Conservation (phyloP, 2,888 invertebrate species). For the Drosophila eohydei region DNA sequence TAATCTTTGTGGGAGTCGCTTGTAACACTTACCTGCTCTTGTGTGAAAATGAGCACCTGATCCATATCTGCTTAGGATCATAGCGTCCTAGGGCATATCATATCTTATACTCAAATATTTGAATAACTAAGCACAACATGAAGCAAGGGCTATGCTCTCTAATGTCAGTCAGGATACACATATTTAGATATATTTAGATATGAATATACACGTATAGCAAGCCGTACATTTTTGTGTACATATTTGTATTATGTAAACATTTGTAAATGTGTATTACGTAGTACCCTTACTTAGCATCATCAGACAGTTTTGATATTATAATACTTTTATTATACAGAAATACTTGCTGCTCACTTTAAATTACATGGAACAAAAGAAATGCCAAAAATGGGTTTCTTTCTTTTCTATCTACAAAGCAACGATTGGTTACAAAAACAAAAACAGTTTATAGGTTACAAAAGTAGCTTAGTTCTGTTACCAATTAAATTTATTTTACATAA, state of each 20-base stretch:
- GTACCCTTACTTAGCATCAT: constrained; percentile 10
- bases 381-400: background rate
- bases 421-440: background rate
- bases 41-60: constrained; percentile 48
- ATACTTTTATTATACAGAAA: constrained; percentile 24
- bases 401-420: background rate
- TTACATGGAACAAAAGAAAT: constrained; percentile 33
- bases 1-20: constrained; percentile 46
- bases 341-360: constrained; percentile 28
- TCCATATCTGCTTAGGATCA: constrained; percentile 76
- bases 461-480: constrained; percentile 56
- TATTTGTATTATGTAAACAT: constrained; percentile 27
- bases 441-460: constrained; percentile 9
- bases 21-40: constrained; percentile 12
- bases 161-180: constrained; percentile 1
- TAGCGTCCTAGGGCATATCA: constrained; percentile 74
- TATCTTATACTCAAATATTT: constrained; percentile 64
- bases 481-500: constrained; percentile 76
- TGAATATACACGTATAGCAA: too few relatives aligned
- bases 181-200: background rate
- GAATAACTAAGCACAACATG: constrained; percentile 50
- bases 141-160: constrained; percentile 4
- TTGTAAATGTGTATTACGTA: background rate
- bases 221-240: background rate
- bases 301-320: constrained; percentile 20